Conservation (phyloP, 2,888 invertebrate genomes). For the Macropis europaea region DNA sequence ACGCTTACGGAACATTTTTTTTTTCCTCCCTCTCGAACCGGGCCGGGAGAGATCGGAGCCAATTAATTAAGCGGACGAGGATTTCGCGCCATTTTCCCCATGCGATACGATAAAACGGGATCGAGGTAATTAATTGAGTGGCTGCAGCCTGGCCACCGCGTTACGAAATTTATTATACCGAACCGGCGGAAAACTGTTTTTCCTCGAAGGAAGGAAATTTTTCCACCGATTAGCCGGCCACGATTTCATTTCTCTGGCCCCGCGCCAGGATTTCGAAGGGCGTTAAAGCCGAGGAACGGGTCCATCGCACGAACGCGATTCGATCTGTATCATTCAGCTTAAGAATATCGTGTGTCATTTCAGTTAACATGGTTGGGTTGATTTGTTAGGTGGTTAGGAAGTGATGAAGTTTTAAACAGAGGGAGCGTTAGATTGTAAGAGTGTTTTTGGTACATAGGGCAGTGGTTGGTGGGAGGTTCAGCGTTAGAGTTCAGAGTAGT, state of each 20-base stretch:
- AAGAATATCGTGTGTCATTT: too few relatives aligned
- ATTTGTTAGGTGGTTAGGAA: too few relatives aligned
- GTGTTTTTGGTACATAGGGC: too few relatives aligned
- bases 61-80: conserved; percentile 54
- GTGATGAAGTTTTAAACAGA: too few relatives aligned
- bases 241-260: conserved; percentile 18
- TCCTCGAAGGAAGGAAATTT: conserved; percentile 35
- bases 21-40: neutral
- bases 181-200: conserved; percentile 21
- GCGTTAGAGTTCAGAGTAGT: too few relatives aligned
- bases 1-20: conserved; percentile 5
- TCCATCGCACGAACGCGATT: too few relatives aligned
- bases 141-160: neutral
- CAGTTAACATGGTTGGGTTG: too few relatives aligned
- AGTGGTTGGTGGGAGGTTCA: too few relatives aligned
- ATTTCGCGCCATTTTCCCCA: conserved; percentile 19
- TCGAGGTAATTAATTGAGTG: conserved; percentile 64
- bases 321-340: too few relatives aligned
- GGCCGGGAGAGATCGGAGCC: conserved; percentile 4
- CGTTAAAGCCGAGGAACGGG: conserved; percentile 7
- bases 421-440: too few relatives aligned
- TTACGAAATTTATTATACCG: conserved; percentile 52
- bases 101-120: conserved; percentile 59
- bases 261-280: conserved; percentile 28
- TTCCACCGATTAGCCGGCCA: conserved; percentile 42